Base-by-base conservation (phyloP, 2,113 vertebrate species). In the Ranitomeya imitator region DNA sequence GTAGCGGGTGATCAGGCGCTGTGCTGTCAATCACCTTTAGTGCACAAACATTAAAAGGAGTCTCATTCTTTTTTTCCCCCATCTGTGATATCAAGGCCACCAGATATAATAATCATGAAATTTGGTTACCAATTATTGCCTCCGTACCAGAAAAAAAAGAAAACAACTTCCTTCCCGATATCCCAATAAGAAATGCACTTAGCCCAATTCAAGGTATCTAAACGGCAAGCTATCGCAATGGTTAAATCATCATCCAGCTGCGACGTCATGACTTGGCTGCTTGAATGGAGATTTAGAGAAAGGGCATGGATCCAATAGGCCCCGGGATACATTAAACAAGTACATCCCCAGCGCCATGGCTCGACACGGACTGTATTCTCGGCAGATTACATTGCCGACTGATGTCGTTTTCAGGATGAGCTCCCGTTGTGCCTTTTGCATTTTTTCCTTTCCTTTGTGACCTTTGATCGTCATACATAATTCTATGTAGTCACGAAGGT, bases 261-360 rank as follows among this genome's bases (percentile, higher is more conserved):
- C 55, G 37, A 7, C n/a, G 69, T 26, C 83, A 76, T 19, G 60
- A 37, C 51, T 65, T 65, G 81, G 54, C 26, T 19, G 69, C 19
- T 85, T n/a, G 45, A 21, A 15, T 45, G 37, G 9, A 84, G 61
- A 60, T 69, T 61, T 31, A 85, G 63, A 57, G 15, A 57, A 65
- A 85, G 83, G 83, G 83, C 83, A 85, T 7, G 1, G 15, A 31
- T 85, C 83, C 83, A 85, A 74, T 69, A 57, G n/a, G 67, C 65
- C 83, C 31, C 37, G 10, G 65, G 83, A 55, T 85, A 71, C n/a
- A n/a, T 21, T 85, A 52, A 83, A 60, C 78, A 80, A 31, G 78
- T 7, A 80, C 15, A 60, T 37, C 37, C 60, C 31, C 31, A 3
- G 19, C 67, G 81, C 81, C 81, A 69, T 54, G 45, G 81, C 61